These are phyloP conservation scores for Dolichallabes microphthalmus DNA, from an alignment of 2,113 vertebrate genomes.

Conservation along the genomic window DNA sequence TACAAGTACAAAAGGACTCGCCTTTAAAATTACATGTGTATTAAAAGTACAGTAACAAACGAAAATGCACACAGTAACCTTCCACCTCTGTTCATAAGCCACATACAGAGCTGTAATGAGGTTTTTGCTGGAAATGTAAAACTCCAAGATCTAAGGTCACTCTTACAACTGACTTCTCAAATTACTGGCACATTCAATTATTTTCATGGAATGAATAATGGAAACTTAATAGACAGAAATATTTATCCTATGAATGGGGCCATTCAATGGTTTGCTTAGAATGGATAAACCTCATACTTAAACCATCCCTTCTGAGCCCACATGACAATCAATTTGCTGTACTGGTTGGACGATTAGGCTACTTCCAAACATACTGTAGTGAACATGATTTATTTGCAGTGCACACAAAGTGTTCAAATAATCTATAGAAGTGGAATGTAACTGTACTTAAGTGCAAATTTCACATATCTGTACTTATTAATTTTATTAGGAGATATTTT, in stretches of 20 bases:
- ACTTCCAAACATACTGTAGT: background rate
- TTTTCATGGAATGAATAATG: background rate
- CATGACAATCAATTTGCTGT: conserved; percentile 62
- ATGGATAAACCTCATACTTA: conserved; percentile 68
- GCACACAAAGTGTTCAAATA: conserved; percentile 56
- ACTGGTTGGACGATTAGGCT: conserved; percentile 12
- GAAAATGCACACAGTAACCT: no score
- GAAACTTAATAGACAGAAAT: background rate
- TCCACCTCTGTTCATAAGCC: no score
- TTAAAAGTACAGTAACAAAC: no score
- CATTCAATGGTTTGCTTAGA: conserved; percentile 36
- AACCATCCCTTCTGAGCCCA: conserved; percentile 53
- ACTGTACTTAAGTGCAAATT: no score
- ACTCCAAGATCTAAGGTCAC: background rate
- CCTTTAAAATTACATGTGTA: no score
- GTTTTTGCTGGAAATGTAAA: background rate
- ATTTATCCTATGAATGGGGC: conserved; percentile 44
- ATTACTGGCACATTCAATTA: background rate
- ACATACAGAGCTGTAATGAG: no score
- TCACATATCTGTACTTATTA: no score
- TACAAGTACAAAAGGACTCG: no score
- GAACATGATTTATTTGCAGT: background rate
- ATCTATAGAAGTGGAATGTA: conserved; percentile 38
- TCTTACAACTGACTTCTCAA: background rate
- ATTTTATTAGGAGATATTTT: no score